Base-by-base conservation (phyloP, 2,888 invertebrate species). In the Nineta flava region DNA sequence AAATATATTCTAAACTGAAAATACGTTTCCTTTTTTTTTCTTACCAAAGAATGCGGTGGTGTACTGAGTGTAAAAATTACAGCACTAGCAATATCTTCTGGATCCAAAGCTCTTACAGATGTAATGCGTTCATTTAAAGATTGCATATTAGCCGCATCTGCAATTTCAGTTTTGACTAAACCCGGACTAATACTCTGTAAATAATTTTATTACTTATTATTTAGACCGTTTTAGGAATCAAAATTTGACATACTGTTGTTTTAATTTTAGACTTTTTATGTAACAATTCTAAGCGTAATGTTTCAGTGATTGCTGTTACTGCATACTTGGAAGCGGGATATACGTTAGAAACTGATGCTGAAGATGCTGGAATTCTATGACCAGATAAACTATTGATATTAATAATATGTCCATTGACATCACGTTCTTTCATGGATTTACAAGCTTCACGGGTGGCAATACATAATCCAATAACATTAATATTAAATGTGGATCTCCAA, bases 321-420 rank as follows among this genome's bases (percentile, higher is more conserved):
- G 76, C 74, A 61, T 69, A 70, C 59, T 78, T 78, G 34, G 76
- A 73, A 34, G 75, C 75, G 48, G 74, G 68, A 64, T 78, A 77
- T 59, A 75, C 66, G 55, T 65, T 66, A 59, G 71, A 70, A 51
- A 69, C 64, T 43, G 72, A 71, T 49, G 68, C 66, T 42, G 72
- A 70, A 51, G 72, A 62, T 40, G 69, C 65, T 47, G 72, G 71
- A 51, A 72, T 65, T 49, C 68, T 63, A 57, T 71, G 70, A 32
- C 69, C 72, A 21, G 71, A 64, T 47, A 71, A 60, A 54, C 72
- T 80, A 61, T 75, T 77, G 49, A 81, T 68, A 48, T 77, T 69
- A 48, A 81, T 67, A 53, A 81, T 73, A 54, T 80, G 78, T 0
- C 77, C 79, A 42, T 70, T 69, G 1, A 66, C 62, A 2, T 66